Evolutionary conservation across 2,888 invertebrate genomes (phyloP).

Genomic region (Lingula anatina): DNA sequence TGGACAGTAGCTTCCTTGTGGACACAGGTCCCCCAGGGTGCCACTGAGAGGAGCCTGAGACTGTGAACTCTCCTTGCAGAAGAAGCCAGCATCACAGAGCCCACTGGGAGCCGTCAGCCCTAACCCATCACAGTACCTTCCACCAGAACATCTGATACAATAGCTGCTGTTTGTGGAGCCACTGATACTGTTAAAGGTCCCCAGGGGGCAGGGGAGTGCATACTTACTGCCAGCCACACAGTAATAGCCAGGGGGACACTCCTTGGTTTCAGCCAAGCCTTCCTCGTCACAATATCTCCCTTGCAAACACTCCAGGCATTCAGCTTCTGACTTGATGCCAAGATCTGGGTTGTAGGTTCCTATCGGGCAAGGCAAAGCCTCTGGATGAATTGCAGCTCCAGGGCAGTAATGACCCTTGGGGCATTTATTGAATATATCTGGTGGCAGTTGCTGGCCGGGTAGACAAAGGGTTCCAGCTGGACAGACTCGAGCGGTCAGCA

Average conservation of each 20-base stretch:
- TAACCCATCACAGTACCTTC: constrained; percentile 48
- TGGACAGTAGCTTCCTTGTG: constrained; percentile 47
- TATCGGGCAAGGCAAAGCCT: constrained; percentile 42
- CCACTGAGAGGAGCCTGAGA: constrained; percentile 50
- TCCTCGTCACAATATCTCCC: constrained; percentile 43
- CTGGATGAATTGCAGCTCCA: constrained; percentile 30
- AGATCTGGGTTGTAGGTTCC: constrained; percentile 38
- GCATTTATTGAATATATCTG: constrained; percentile 36
- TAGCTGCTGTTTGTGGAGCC: constrained; percentile 33
- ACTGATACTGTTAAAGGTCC: constrained; percentile 46
- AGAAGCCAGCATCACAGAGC: constrained; percentile 41
- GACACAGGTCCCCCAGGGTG: constrained; percentile 44
- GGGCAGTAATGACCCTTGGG: constrained; percentile 41
- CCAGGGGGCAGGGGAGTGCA: constrained; percentile 43
- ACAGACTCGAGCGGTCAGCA: constrained; percentile 24
- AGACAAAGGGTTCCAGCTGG: constrained; percentile 45
- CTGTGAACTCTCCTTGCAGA: constrained; percentile 44
- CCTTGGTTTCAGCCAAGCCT: constrained; percentile 37
- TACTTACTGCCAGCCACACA: constrained; percentile 42
- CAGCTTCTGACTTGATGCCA: constrained; percentile 33
- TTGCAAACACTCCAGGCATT: constrained; percentile 44
- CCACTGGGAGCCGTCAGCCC: constrained; percentile 41
- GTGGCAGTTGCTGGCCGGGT: constrained; percentile 32
- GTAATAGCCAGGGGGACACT: constrained; percentile 45
- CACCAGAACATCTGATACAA: constrained; percentile 48